Evolutionary conservation across 2,888 invertebrate species (phyloP).

Genomic region (Drosophila neutralis): DNA sequence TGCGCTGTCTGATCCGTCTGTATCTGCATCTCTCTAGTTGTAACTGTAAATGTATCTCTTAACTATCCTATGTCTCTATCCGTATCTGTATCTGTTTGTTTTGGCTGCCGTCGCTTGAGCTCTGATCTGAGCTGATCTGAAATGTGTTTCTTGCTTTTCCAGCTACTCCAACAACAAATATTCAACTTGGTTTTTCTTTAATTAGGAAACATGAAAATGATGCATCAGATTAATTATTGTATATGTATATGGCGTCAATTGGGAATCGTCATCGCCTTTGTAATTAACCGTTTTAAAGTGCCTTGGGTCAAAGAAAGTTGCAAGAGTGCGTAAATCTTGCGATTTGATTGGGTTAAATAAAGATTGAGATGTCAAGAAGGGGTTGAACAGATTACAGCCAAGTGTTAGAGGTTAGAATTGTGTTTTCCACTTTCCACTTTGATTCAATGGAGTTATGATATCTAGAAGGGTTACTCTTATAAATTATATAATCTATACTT

Average conservation of each 20-base stretch:
- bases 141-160: slow-evolving; percentile 1
- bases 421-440: not conserved
- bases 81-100: slow-evolving; percentile 46
- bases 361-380: slow-evolving; percentile 24
- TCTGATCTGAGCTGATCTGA: slow-evolving; percentile 48
- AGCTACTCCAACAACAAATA: slow-evolving; percentile 26
- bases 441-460: not conserved
- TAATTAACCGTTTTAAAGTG: slow-evolving; percentile 17
- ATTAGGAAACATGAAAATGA: slow-evolving; percentile 65
- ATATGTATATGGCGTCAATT: slow-evolving; percentile 26
- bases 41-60: slow-evolving; percentile 32
- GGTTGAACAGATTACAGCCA: slow-evolving; percentile 45
- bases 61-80: slow-evolving; percentile 21
- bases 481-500: not conserved
- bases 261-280: slow-evolving; percentile 15
- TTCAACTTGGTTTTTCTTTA: slow-evolving; percentile 40
- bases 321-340: slow-evolving; percentile 54
- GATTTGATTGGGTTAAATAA: slow-evolving; percentile 52
- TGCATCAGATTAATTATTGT: slow-evolving; percentile 48
- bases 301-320: slow-evolving; percentile 68
- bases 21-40: slow-evolving; percentile 24
- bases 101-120: slow-evolving; percentile 60
- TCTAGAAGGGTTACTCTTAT: not conserved
- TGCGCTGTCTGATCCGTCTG: slow-evolving; percentile 51
- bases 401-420: slow-evolving; percentile 1